These are phyloP conservation scores for Catharus ustulatus DNA, from an alignment of 2,797 vertebrate species.

Conservation along the genomic window DNA sequence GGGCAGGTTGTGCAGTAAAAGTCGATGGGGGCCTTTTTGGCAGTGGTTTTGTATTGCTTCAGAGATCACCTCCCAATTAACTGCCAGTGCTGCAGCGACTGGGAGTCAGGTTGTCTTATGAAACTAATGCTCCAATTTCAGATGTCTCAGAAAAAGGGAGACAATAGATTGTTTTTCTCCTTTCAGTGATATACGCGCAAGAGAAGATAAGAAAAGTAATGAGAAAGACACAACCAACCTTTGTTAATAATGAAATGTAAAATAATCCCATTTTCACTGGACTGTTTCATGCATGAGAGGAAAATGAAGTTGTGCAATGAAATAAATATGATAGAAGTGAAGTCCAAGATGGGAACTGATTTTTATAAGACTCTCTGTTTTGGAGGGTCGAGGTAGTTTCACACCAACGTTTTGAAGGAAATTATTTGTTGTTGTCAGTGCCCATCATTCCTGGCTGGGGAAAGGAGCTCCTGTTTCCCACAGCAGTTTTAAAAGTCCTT, in stretches of 20 bases:
- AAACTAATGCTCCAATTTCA: not conserved
- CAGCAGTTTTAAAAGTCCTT: not conserved
- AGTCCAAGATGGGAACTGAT: not conserved
- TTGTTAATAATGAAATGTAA: not conserved
- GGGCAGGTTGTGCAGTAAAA: conserved; percentile 21
- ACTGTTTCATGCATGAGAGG: not conserved
- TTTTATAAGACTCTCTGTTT: not conserved
- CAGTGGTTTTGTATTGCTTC: conserved; percentile 22
- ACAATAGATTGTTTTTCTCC: not conserved
- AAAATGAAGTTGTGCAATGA: not conserved
- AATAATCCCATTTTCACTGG: not conserved
- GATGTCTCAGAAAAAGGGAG: conserved; percentile 7
- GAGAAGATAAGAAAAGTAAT: not conserved
- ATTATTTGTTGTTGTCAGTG: not conserved
- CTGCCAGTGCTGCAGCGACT: conserved; percentile 18
- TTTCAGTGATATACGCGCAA: not conserved
- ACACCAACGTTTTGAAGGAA: not conserved
- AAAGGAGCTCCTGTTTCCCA: conserved; percentile 4
- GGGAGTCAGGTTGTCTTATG: not conserved
- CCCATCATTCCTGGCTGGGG: not conserved
- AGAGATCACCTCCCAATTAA: conserved; percentile 35
- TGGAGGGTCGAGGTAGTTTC: conserved; percentile 17
- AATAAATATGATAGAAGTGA: not conserved
- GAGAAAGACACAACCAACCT: not conserved
- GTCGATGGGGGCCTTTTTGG: conserved; percentile 46